Percentiles rank a stretch among this genome's conserved stretches.
Conservation (phyloP, 2,888 invertebrate species). For the Fragum whitleyi region DNA sequence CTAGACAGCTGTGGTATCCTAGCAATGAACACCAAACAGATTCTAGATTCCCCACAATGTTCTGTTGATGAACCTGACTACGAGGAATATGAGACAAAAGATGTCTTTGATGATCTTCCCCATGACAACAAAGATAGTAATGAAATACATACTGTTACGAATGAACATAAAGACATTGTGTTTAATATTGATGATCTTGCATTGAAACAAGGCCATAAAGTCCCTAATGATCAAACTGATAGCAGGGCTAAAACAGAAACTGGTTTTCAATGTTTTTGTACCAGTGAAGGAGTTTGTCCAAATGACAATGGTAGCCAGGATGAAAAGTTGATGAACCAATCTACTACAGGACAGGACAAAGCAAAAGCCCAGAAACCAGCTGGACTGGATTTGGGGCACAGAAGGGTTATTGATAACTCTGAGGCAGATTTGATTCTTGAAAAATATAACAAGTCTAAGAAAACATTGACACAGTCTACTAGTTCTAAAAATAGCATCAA, state of each 20-base stretch:
- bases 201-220: not conserved
- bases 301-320: not conserved
- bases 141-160: not conserved
- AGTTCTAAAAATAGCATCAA: constrained; percentile 79
- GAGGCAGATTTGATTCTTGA: constrained; percentile 62
- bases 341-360: not conserved
- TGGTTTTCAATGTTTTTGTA: constrained; percentile 41
- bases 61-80: constrained; percentile 47
- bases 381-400: constrained; percentile 38
- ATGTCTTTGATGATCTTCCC: constrained; percentile 23
- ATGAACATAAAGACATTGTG: constrained; percentile 1
- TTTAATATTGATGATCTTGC: constrained; percentile 10
- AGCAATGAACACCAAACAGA: constrained; percentile 80
- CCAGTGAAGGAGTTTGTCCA: constrained; percentile 12
- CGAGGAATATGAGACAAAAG: constrained; percentile 20
- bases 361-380: constrained; percentile 5
- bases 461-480: constrained; percentile 67
- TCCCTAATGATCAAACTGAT: not conserved
- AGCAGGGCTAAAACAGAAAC: not conserved
- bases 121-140: not conserved
- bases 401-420: constrained; percentile 50
- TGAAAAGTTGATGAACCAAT: not conserved
- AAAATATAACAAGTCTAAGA: constrained; percentile 55
- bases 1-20: constrained; percentile 85
- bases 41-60: constrained; percentile 62